phyloP scores from a whole-genome alignment of 2,113 vertebrate species.

The Seriola rivoliana region DNA sequence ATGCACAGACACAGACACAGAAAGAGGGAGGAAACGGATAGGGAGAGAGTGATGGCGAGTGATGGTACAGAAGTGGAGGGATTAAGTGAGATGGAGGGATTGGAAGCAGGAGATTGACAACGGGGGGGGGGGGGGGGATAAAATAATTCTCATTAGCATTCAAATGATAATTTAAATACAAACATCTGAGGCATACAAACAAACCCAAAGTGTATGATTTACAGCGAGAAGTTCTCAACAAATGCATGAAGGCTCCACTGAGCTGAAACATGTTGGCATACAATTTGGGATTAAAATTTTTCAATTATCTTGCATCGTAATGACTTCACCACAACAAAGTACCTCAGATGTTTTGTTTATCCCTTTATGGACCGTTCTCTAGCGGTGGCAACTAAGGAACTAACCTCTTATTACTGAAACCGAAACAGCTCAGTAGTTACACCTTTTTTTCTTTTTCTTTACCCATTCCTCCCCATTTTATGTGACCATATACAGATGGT shows the following conservation, averaged over 20 bases:
- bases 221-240: conserved; percentile 3
- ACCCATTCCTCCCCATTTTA: background rate
- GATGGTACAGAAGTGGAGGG: conserved; percentile 28
- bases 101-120: conserved; percentile 39
- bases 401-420: background rate
- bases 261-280: conserved; percentile 1
- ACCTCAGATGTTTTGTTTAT: conserved; percentile 11
- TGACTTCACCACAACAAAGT: conserved; percentile 5
- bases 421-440: background rate
- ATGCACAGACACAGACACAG: conserved; percentile 24
- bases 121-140: conserved; percentile 1
- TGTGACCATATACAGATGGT: conserved; percentile 4
- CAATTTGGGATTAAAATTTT: conserved; percentile 1
- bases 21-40: conserved; percentile 26
- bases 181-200: conserved; percentile 12
- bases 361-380: background rate
- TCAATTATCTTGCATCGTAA: conserved; percentile 13
- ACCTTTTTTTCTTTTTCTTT: background rate
- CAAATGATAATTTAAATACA: conserved; percentile 35
- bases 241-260: background rate
- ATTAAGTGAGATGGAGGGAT: conserved; percentile 40
- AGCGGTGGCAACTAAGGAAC: background rate
- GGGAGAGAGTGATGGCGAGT: conserved; percentile 29
- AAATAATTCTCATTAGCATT: conserved; percentile 39
- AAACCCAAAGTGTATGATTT: conserved; percentile 9